Evolutionary conservation across 2,113 vertebrate species (phyloP).

Genomic region (Heterochromis multidens): DNA sequence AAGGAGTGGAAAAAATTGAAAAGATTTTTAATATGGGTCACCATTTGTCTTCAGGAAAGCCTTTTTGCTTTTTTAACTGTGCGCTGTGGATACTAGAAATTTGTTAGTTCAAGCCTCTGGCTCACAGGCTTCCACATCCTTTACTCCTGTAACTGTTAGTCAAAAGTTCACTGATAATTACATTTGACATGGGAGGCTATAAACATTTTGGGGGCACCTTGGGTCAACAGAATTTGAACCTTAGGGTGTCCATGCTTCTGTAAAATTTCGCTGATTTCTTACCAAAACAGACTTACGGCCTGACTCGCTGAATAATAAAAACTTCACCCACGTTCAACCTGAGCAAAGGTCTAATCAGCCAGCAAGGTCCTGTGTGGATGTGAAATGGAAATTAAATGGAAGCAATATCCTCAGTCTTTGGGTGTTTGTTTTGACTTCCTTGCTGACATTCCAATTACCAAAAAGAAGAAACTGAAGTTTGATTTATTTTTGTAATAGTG

Average conservation of each 20-base stretch:
- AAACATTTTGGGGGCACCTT: background rate
- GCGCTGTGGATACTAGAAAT: background rate
- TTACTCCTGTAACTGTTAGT: background rate
- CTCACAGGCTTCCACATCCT: background rate
- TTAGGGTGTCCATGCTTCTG: background rate
- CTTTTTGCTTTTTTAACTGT: background rate
- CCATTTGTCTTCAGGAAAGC: conserved; percentile 4
- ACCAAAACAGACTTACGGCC: background rate
- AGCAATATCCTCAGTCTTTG: background rate
- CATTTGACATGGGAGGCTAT: background rate
- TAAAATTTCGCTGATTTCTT: background rate
- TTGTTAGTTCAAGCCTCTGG: background rate
- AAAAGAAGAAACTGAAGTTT: background rate
- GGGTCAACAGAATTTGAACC: background rate
- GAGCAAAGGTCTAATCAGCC: background rate
- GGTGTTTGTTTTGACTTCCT: background rate
- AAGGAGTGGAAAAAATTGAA: background rate
- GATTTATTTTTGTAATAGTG: background rate
- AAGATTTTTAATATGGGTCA: background rate
- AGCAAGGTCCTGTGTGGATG: background rate
- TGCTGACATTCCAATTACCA: background rate
- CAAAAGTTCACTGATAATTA: background rate
- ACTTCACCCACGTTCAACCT: background rate
- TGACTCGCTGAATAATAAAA: background rate
- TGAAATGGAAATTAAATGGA: background rate